A percentile compares a stretch with the other conserved stretches of the same genome.
Conservation (phyloP, 2,113 vertebrate species). For the Eclectus roratus region DNA sequence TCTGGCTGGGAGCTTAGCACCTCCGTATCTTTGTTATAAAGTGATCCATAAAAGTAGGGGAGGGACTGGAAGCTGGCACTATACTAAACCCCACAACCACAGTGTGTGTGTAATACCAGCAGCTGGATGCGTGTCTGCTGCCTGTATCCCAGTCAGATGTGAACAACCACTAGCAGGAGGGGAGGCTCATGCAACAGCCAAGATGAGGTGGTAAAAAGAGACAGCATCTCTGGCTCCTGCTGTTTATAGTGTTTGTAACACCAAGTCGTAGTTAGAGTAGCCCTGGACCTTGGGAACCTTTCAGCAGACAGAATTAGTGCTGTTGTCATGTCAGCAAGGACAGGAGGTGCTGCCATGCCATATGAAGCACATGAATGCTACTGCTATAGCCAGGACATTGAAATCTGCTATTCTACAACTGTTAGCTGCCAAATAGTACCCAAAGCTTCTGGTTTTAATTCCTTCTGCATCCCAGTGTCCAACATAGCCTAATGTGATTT, state of each 20-base stretch:
- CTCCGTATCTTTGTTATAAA: neutral
- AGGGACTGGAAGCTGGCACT: neutral
- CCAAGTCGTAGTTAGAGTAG: neutral
- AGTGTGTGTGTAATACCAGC: rapidly evolving
- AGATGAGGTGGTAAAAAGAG: neutral
- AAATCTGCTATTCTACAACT: neutral
- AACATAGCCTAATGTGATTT: neutral
- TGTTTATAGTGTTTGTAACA: neutral
- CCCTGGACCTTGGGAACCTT: neutral
- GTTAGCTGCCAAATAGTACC: neutral
- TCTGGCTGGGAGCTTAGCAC: neutral
- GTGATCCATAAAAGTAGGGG: neutral
- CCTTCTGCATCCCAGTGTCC: neutral
- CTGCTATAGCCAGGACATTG: neutral
- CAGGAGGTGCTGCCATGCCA: neutral
- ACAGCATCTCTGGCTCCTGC: neutral
- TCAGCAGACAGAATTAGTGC: neutral
- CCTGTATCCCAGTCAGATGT: neutral
- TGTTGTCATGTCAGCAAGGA: neutral
- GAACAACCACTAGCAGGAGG: neutral
- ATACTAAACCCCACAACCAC: neutral
- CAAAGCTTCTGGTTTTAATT: neutral
- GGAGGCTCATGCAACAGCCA: neutral
- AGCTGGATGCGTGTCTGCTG: rapidly evolving
- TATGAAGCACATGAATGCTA: neutral